Conservation (phyloP, 2,797 vertebrate genomes). For the Loris lydekkerianus region DNA sequence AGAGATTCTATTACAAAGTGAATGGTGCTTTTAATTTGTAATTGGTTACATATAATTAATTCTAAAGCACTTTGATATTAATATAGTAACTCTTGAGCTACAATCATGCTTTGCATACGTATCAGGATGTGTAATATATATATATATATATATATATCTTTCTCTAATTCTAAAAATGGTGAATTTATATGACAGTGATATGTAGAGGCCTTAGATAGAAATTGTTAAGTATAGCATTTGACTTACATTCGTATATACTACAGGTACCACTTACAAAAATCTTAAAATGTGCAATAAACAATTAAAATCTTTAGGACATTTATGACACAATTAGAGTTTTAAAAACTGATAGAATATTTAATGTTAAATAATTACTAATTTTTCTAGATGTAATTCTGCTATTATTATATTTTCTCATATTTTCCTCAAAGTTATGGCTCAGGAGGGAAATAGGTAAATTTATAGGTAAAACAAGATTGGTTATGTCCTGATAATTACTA, state of each 20-base stretch:
- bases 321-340: neutral
- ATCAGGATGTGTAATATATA: neutral
- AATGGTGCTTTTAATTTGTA: constrained; percentile 48
- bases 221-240: neutral
- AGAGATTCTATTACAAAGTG: neutral
- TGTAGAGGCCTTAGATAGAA: neutral
- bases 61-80: constrained; percentile 38
- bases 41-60: constrained; percentile 38
- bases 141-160: neutral
- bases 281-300: neutral
- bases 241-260: neutral
- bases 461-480: neutral
- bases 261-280: neutral
- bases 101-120: constrained; percentile 17
- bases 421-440: constrained; percentile 18
- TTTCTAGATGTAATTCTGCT: constrained; percentile 10
- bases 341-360: constrained; percentile 5
- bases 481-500: neutral
- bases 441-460: neutral
- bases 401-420: neutral
- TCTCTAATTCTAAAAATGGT: neutral
- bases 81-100: constrained; percentile 41
- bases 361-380: constrained; percentile 51
- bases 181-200: neutral
- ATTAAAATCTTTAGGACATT: neutral